Base-by-base conservation (phyloP, 23 tunicate species). In the Corella eumyota region DNA sequence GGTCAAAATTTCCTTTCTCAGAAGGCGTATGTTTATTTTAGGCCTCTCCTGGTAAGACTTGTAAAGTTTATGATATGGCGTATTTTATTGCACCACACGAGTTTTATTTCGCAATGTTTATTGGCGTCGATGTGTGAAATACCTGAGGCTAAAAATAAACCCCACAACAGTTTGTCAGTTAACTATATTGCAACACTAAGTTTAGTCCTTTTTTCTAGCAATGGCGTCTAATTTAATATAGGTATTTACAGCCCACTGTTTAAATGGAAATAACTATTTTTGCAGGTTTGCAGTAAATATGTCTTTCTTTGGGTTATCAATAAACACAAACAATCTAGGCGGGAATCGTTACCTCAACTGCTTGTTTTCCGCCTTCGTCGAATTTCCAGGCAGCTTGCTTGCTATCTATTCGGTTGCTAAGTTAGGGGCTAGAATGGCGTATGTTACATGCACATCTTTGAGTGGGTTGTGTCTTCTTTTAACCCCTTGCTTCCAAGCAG, bases 261-360 rank as follows among this genome's bases (percentile, higher is more conserved):
- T n/a, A n/a, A n/a, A n/a, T n/a, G n/a, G n/a, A n/a, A n/a, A 40
- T 40, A 9, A 40, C 15, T 40, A 9, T 51, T 9, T 51, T 19
- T 19, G 22, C 57, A 51, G 57, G 57, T 51, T 51, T 19, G 11
- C 57, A 51, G 22, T 19, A 5, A 19, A 51, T 27, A 51, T 51
- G 57, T 25, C 21, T 7, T 51, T 51, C 57, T 51, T n/a, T 51
- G 57, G 57, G 22, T 19, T 51, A 7, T 7, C 57, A 19, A n/a
- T 51, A n/a, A 51, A 51, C 23, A 51, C 57, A 51, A 9, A 9
- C 5, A 51, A 51, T 19, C 57, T 51, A 7, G 57, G 57, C 11
- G 57, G 57, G 22, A 51, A 51, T 51, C 57, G 57, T 51, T 51
- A 7, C 23, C 6, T 51, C 57, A 51, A 51, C 57, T 6, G 21